Conservation (phyloP, 2,888 invertebrate species). For the Drosophila subquinaria region DNA sequence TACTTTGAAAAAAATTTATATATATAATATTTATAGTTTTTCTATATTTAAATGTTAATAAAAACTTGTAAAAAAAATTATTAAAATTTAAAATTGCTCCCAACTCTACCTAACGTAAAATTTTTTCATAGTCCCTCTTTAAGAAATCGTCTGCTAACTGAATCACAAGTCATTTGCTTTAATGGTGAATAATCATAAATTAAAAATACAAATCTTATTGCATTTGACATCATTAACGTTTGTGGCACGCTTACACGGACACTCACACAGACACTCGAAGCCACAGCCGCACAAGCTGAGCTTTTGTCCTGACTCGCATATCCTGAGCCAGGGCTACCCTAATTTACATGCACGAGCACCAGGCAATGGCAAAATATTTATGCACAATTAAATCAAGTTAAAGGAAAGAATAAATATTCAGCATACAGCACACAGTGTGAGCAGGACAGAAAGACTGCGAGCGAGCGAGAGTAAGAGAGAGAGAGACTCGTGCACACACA, state of each 20-base stretch:
- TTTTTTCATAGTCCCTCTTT: background rate
- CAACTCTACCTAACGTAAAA: too few relatives aligned
- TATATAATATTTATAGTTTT: too few relatives aligned
- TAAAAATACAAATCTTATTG: conserved; percentile 45
- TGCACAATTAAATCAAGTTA: conserved; percentile 82
- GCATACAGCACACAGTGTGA: conserved; percentile 2
- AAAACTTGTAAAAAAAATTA: too few relatives aligned
- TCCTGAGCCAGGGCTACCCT: conserved; percentile 30
- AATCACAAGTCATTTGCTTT: conserved; percentile 24
- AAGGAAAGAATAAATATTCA: conserved; percentile 70
- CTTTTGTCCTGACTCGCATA: conserved; percentile 30
- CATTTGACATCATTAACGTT: conserved; percentile 48
- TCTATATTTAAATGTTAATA: too few relatives aligned
- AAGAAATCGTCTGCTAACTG: background rate
- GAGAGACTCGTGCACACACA: conserved; percentile 10
- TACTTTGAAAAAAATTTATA: too few relatives aligned
- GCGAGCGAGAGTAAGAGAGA: background rate
- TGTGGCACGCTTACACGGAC: conserved; percentile 25
- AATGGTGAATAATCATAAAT: conserved; percentile 11
- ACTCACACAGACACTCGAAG: background rate
- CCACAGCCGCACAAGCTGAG: conserved; percentile 11
- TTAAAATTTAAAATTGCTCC: too few relatives aligned
- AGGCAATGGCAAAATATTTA: conserved; percentile 76
- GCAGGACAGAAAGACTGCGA: background rate
- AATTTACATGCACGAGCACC: conserved; percentile 74